These are phyloP conservation scores for Tinea trinotella DNA, from an alignment of 2,888 invertebrate species.

Conservation along the genomic window DNA sequence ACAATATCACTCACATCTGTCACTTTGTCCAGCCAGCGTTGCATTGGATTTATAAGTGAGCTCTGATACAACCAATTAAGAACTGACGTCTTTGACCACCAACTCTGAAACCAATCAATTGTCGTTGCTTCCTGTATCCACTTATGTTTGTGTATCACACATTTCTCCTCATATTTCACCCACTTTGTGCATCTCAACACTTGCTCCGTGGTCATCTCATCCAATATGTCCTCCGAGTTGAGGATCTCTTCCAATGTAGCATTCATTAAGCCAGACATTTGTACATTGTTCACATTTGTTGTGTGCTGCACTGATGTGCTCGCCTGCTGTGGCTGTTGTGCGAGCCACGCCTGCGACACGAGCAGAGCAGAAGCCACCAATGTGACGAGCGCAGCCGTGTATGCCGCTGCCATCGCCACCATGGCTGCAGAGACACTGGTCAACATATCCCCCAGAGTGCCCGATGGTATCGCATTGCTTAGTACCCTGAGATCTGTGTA, in stretches of 20 bases:
- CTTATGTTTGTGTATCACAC: conserved; percentile 22
- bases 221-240: neutral
- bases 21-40: conserved; percentile 49
- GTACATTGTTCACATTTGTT: neutral
- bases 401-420: conserved; percentile 73
- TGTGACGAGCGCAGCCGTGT: conserved; percentile 73
- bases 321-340: neutral
- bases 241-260: conserved; percentile 20
- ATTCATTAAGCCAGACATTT: conserved; percentile 24
- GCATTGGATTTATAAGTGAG: conserved; percentile 48
- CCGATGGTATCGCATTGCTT: conserved; percentile 36
- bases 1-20: conserved; percentile 36
- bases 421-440: conserved; percentile 66
- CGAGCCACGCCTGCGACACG: neutral
- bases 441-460: conserved; percentile 58
- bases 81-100: conserved; percentile 44
- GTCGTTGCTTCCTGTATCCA: conserved; percentile 33
- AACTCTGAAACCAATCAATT: conserved; percentile 39
- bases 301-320: neutral
- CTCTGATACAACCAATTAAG: conserved; percentile 50
- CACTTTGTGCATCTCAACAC: conserved; percentile 44
- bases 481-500: conserved; percentile 82
- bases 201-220: conserved; percentile 18
- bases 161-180: conserved; percentile 33
- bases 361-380: conserved; percentile 52